phyloP scores from a whole-genome alignment of 1,140 invertebrate genomes.

The Calephelis nemesis region DNA sequence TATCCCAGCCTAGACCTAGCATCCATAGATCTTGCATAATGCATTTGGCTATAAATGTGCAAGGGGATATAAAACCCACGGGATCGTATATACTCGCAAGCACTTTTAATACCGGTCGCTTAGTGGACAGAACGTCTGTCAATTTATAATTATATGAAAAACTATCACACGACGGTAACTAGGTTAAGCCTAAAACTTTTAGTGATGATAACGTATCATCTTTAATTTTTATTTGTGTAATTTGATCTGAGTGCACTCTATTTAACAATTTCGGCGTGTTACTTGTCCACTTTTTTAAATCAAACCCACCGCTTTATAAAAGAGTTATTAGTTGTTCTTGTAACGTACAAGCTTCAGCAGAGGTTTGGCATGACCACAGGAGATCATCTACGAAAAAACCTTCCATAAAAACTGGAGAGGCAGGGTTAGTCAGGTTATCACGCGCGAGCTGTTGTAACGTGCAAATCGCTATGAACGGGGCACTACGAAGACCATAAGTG shows the following conservation, averaged over 20 bases:
- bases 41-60: constrained; percentile 22
- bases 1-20: constrained; percentile 21
- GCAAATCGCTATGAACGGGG: too few relatives aligned
- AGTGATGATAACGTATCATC: constrained; percentile 24
- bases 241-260: constrained; percentile 13
- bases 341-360: too few relatives aligned
- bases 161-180: constrained; percentile 13
- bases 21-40: constrained; percentile 26
- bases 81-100: constrained; percentile 25
- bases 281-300: constrained; percentile 24
- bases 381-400: too few relatives aligned
- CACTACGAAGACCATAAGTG: too few relatives aligned
- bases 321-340: too few relatives aligned
- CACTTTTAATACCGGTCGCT: constrained; percentile 20
- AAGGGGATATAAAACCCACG: constrained; percentile 24
- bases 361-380: too few relatives aligned
- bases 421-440: too few relatives aligned
- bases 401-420: too few relatives aligned
- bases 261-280: constrained; percentile 17
- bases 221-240: constrained; percentile 20
- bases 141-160: constrained; percentile 21
- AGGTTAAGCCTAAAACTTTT: too few relatives aligned
- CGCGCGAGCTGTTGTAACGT: too few relatives aligned
- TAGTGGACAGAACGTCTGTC: constrained; percentile 16
- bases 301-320: too few relatives aligned